A percentile compares a stretch with the other conserved stretches of the same genome.
These are phyloP conservation scores for Helobdella robusta DNA, from an alignment of 2,888 invertebrate genomes.

Conservation along the genomic window DNA sequence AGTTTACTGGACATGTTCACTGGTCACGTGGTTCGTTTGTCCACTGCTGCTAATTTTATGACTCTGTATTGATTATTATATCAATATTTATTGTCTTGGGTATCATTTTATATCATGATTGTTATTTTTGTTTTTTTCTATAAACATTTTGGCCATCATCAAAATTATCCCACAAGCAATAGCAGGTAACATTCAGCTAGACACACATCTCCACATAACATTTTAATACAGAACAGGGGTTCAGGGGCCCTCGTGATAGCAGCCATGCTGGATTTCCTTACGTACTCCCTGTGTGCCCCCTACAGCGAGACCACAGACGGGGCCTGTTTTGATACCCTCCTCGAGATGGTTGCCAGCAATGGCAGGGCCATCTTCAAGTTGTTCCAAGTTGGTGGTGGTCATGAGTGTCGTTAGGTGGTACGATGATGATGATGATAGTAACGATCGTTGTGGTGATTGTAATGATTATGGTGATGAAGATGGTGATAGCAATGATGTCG, in stretches of 20 bases:
- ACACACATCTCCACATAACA: too few species aligned
- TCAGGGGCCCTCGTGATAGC: slow-evolving; percentile 74
- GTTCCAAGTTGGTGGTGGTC: slow-evolving; percentile 62
- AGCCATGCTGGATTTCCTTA: slow-evolving; percentile 94
- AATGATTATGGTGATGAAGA: neutral
- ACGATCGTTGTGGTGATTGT: too few species aligned
- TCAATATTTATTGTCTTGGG: too few species aligned
- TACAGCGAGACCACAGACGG: slow-evolving; percentile 94
- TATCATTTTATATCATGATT: too few species aligned
- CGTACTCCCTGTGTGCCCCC: slow-evolving; percentile 92
- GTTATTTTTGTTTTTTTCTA: neutral
- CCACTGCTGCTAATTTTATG: too few species aligned
- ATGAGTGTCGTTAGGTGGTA: neutral
- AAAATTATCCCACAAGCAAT: neutral
- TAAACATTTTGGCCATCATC: neutral
- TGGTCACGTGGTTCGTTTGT: slow-evolving; percentile 71
- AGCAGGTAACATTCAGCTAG: neutral
- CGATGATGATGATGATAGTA: neutral
- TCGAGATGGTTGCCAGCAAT: slow-evolving; percentile 84
- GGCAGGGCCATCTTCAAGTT: slow-evolving; percentile 83
- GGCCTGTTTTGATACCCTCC: slow-evolving; percentile 61
- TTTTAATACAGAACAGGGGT: slow-evolving; percentile 21
- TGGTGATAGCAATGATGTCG: too few species aligned
- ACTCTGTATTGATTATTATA: too few species aligned
- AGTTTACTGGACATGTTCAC: slow-evolving; percentile 89